Conservation (phyloP, 2,797 vertebrate species). For the Crenichthys baileyi region DNA sequence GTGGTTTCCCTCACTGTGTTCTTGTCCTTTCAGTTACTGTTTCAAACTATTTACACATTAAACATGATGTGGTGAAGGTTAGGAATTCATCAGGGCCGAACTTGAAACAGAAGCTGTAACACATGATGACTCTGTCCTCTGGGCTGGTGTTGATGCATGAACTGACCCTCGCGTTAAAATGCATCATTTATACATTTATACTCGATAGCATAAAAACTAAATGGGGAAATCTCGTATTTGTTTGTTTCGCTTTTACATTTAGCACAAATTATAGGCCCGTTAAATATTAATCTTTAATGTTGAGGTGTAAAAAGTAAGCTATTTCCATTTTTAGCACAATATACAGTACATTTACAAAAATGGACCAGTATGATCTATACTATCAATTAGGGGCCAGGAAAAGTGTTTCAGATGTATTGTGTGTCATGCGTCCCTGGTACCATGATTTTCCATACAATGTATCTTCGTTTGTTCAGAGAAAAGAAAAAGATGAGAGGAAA, state of each 20-base stretch:
- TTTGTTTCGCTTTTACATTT: neutral
- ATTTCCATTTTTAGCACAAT: neutral
- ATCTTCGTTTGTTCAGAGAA: conserved; percentile 21
- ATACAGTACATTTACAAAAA: neutral
- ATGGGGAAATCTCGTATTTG: neutral
- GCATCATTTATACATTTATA: neutral
- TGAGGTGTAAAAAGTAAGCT: neutral
- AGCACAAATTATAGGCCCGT: no score
- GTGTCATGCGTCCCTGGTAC: neutral
- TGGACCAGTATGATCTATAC: neutral
- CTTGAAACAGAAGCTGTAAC: neutral
- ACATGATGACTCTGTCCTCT: neutral
- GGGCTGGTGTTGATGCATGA: no score
- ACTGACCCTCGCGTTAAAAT: neutral
- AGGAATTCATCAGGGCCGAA: neutral
- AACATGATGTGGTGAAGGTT: neutral
- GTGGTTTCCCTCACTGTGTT: neutral
- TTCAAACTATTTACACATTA: neutral
- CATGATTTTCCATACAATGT: neutral
- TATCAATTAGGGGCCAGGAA: neutral
- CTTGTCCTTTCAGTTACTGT: neutral
- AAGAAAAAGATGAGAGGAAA: conserved; percentile 33
- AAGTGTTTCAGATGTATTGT: neutral
- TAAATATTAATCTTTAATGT: neutral
- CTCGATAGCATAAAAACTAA: neutral